Conservation (phyloP, 2,113 vertebrate genomes). For the Chroicocephalus ridibundus region DNA sequence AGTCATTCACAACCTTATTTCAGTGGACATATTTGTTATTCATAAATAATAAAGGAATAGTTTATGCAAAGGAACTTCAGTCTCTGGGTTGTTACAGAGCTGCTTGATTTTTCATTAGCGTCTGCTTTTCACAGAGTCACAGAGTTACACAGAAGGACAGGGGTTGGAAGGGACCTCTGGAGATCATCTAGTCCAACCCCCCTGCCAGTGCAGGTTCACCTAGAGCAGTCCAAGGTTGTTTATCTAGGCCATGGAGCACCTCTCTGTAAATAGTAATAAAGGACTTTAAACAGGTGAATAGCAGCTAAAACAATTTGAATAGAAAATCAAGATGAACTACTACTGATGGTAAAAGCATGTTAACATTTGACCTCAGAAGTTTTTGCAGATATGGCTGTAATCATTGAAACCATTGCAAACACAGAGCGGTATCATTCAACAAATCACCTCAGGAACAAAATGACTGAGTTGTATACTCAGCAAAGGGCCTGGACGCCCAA, state of each 20-base stretch:
- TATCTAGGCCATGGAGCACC: not conserved
- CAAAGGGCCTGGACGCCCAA: not conserved
- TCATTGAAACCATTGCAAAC: not conserved
- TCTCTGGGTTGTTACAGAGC: not conserved
- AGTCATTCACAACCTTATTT: slow-evolving; percentile 43
- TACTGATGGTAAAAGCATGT: not conserved
- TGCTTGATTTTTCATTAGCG: not conserved
- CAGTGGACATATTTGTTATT: slow-evolving; percentile 30
- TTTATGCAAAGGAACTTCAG: not conserved
- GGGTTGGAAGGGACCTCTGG: too few species aligned
- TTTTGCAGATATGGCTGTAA: not conserved
- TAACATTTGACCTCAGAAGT: not conserved
- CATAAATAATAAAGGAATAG: slow-evolving; percentile 24
- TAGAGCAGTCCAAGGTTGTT: not conserved
- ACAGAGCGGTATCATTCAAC: not conserved
- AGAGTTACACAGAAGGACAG: too few species aligned
- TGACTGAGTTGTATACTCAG: not conserved
- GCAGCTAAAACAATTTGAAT: not conserved
- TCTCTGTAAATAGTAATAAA: not conserved
- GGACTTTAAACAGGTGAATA: not conserved
- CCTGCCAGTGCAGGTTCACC: too few species aligned
- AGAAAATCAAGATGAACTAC: not conserved
- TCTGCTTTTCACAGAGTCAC: not conserved
- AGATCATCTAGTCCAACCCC: too few species aligned
- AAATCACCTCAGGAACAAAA: not conserved